A percentile compares a stretch with the other conserved stretches of the same genome.
Conservation (phyloP, 2,888 invertebrate genomes). For the Chrysopilus asiliformis region DNA sequence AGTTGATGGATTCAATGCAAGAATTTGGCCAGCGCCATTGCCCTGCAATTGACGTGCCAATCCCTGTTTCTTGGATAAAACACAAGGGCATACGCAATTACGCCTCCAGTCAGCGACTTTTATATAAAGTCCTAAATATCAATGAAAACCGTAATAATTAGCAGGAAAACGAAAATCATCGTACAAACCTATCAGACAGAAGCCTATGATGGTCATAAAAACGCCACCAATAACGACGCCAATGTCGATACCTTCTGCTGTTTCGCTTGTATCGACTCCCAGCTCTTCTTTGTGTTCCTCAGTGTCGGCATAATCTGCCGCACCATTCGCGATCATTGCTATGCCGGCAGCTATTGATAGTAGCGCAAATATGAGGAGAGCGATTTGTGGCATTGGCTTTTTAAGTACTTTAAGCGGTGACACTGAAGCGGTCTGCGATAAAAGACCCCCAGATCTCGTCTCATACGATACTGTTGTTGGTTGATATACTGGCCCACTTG, state of each 20-base stretch:
- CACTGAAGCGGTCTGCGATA: constrained; percentile 25
- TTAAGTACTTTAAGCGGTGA: constrained; percentile 24
- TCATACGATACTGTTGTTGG: constrained; percentile 67
- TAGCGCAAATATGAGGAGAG: constrained; percentile 24
- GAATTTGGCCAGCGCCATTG: constrained; percentile 39
- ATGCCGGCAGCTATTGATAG: constrained; percentile 32
- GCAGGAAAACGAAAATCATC: constrained; percentile 10
- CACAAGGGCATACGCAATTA: constrained; percentile 28
- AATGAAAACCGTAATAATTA: background rate
- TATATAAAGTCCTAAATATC: constrained; percentile 27
- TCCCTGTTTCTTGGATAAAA: constrained; percentile 26
- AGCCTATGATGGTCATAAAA: constrained; percentile 46
- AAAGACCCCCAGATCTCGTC: constrained; percentile 37
- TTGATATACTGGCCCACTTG: constrained; percentile 58
- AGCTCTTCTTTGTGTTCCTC: constrained; percentile 29
- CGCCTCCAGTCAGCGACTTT: constrained; percentile 27
- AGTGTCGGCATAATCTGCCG: constrained; percentile 44
- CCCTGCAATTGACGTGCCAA: constrained; percentile 29
- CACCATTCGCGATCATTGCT: constrained; percentile 49
- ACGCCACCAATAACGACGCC: constrained; percentile 49
- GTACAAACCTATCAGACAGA: constrained; percentile 43
- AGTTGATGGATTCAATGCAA: constrained; percentile 60
- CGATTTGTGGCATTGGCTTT: constrained; percentile 24
- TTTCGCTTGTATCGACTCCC: constrained; percentile 19
- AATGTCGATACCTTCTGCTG: constrained; percentile 28